phyloP scores from a whole-genome alignment of 2,113 vertebrate genomes.

The Sylvicapra grimmia region DNA sequence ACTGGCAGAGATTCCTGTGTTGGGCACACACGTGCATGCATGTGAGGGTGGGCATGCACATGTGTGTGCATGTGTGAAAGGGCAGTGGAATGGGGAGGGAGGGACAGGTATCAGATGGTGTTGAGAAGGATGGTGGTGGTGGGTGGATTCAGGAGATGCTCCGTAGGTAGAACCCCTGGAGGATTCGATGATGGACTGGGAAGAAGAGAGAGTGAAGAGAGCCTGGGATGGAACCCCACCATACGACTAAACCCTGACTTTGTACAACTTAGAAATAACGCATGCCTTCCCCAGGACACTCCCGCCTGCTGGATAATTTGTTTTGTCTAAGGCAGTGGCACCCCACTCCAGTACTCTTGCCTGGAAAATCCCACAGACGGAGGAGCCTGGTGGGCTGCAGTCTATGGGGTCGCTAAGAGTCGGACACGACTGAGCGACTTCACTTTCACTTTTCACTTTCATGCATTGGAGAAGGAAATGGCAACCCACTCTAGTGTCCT shows the following conservation, averaged over 20 bases:
- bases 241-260: not conserved
- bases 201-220: not conserved
- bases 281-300: not conserved
- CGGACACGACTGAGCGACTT: too few species aligned
- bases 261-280: not conserved
- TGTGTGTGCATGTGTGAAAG: fast-evolving
- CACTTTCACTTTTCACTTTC: too few species aligned
- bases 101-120: not conserved
- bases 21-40: fast-evolving
- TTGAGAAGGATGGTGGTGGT: not conserved
- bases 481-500: too few species aligned
- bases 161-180: not conserved
- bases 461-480: too few species aligned
- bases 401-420: too few species aligned
- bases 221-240: not conserved
- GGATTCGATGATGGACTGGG: fast-evolving
- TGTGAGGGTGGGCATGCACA: not conserved
- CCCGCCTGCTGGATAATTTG: not conserved
- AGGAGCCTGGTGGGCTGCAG: too few species aligned
- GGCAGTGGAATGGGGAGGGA: not conserved
- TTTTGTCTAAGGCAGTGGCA: too few species aligned
- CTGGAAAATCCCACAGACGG: too few species aligned
- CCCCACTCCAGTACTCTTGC: too few species aligned
- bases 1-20: not conserved
- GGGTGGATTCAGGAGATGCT: not conserved